Evolutionary conservation across 2,797 vertebrate genomes (phyloP).

Genomic region (Notolepis coatsorum): DNA sequence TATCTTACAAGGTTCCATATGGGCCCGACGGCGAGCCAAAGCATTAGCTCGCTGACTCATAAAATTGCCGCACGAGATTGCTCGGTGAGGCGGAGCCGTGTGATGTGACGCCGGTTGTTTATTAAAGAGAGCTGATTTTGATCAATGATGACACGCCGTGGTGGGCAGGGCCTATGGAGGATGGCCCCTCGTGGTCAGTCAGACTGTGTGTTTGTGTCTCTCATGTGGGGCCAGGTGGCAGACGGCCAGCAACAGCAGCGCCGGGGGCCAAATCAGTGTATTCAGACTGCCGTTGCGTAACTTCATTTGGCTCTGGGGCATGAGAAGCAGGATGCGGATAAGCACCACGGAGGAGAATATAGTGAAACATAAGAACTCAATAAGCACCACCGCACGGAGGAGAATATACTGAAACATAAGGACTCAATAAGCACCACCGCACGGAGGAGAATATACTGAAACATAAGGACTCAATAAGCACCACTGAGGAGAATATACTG

Average conservation of each 20-base stretch:
- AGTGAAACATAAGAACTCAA: no score
- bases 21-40: slow-evolving; percentile 14
- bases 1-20: slow-evolving; percentile 34
- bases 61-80: slow-evolving; percentile 5
- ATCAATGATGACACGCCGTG: slow-evolving; percentile 17
- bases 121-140: slow-evolving; percentile 6
- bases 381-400: no score
- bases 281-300: neutral
- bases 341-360: no score
- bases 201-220: neutral
- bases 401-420: no score
- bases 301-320: neutral
- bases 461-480: no score
- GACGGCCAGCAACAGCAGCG: neutral
- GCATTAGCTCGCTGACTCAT: slow-evolving; percentile 17
- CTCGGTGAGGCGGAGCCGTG: neutral
- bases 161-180: neutral
- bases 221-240: slow-evolving; percentile 13
- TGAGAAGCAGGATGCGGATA: no score
- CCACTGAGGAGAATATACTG: no score
- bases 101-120: slow-evolving; percentile 7
- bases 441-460: no score
- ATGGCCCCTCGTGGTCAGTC: slow-evolving; percentile 15
- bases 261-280: neutral
- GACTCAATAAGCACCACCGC: no score